These are phyloP conservation scores for Montipora efflorescens DNA, from an alignment of 64 coral and sea anemone genomes.

Conservation along the genomic window DNA sequence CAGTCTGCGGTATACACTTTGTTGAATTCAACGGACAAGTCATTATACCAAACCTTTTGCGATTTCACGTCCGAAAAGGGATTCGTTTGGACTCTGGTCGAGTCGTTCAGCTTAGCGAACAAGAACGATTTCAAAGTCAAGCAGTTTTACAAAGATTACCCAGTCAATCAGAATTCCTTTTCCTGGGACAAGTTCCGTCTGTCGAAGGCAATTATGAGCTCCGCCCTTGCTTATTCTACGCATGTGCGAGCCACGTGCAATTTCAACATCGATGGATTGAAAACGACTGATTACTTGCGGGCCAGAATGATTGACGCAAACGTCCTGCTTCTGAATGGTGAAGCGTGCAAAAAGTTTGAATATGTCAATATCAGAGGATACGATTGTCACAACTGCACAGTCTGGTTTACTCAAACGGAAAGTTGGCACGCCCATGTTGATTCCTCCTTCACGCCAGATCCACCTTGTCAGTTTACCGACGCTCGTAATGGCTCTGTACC, in stretches of 20 bases:
- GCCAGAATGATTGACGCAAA: conserved; percentile 43
- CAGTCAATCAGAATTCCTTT: conserved; percentile 34
- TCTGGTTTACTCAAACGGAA: background rate
- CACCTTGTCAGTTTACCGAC: conserved; percentile 17
- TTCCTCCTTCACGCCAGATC: background rate
- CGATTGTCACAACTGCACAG: conserved; percentile 49
- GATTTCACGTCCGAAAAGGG: conserved; percentile 57
- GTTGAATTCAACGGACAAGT: background rate
- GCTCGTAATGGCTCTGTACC: background rate
- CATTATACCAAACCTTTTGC: conserved; percentile 16
- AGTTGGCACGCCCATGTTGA: conserved; percentile 26
- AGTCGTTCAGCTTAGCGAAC: conserved; percentile 62
- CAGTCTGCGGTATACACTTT: background rate
- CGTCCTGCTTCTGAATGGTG: background rate
- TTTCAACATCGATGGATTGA: conserved; percentile 57
- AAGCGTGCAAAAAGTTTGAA: conserved; percentile 13
- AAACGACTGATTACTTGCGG: conserved; percentile 62
- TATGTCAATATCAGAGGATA: conserved; percentile 61
- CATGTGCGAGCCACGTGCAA: conserved; percentile 81
- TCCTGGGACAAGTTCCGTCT: conserved; percentile 71
- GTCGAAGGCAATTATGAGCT: conserved; percentile 24
- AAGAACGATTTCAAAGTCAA: background rate
- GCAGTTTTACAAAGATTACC: conserved; percentile 42
- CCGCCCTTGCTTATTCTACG: conserved; percentile 25
- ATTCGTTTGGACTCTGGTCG: conserved; percentile 70